Base-by-base conservation (phyloP, 1,140 invertebrate genomes). In the Acromyrmex charruanus region DNA sequence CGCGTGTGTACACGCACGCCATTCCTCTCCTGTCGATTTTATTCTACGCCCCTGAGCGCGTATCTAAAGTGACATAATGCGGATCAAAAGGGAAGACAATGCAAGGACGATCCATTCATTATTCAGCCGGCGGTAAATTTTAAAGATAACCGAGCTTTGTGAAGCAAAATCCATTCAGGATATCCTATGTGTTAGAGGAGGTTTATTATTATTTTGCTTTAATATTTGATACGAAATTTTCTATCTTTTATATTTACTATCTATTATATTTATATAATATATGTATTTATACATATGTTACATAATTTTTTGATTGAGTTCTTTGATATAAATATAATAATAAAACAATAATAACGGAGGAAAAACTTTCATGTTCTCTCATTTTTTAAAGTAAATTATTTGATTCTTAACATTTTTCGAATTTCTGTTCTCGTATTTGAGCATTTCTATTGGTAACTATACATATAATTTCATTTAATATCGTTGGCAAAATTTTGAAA, bases 11-110 rank as follows among this genome's bases (percentile, higher is more conserved):
- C 53, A 31, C 59, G 16, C 66, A 51, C 49, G 53, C 16, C 9
- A 14, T n/a, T 39, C 53, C 71, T 59, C n/a, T 75, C 53, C 66
- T 39, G 72, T 86, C 69, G 61, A 82, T 89, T 89, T 90, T 89
- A 89, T 89, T 90, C 59, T 85, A 44, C 68, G 72, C 51, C 53
- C 44, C 74, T 61, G 80, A 69, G 28, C 80, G 39, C 55, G 69
- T 75, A 84, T 61, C 69, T 69, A 84, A 84, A 84, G 80, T 74
- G 80, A 84, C 80, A 75, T 84, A 84, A 84, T 84, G 55, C 80
- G 80, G 55, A 75, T 84, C 55, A 84, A 53, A 61, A 75, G 55
- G 28, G 55, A 84, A 84, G 80, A 75, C 80, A 75, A 84, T 84
- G 66, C 66, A 58, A 81, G 79, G 65, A 63, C 55, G 80, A 84